phyloP scores from a whole-genome alignment of 2,113 vertebrate species.

The Otis tarda region DNA sequence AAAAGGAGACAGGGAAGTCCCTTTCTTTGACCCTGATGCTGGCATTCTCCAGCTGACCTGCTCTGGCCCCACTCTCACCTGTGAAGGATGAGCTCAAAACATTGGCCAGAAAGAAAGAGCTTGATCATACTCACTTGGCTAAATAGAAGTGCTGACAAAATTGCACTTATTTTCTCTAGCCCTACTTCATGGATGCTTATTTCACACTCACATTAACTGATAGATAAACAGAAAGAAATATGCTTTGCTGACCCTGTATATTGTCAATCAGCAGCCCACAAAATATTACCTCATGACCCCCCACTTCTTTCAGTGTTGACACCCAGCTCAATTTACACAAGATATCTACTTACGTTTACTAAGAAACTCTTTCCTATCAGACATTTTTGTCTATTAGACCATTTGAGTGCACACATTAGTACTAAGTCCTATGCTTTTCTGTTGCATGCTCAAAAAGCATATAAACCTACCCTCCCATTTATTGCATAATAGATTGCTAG shows the following conservation, averaged over 20 bases:
- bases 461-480: neutral
- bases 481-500: neutral
- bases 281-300: too few species aligned
- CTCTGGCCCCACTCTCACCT: neutral
- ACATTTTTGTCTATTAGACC: neutral
- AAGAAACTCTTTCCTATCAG: neutral
- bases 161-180: neutral
- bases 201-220: neutral
- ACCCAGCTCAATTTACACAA: neutral
- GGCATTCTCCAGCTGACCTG: slow-evolving; percentile 4
- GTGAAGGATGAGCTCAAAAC: neutral
- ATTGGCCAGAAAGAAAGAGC: neutral
- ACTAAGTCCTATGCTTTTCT: neutral
- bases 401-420: too few species aligned
- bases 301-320: neutral
- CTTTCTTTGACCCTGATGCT: neutral
- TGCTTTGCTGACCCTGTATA: rapidly evolving
- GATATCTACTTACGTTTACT: rapidly evolving
- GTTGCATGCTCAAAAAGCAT: neutral
- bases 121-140: neutral
- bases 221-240: neutral
- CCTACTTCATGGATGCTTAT: rapidly evolving
- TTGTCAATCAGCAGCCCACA: neutral
- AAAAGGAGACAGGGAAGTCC: neutral
- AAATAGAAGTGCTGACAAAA: neutral